Conservation (phyloP, 2,888 invertebrate species). For the Adineta ricciae region DNA sequence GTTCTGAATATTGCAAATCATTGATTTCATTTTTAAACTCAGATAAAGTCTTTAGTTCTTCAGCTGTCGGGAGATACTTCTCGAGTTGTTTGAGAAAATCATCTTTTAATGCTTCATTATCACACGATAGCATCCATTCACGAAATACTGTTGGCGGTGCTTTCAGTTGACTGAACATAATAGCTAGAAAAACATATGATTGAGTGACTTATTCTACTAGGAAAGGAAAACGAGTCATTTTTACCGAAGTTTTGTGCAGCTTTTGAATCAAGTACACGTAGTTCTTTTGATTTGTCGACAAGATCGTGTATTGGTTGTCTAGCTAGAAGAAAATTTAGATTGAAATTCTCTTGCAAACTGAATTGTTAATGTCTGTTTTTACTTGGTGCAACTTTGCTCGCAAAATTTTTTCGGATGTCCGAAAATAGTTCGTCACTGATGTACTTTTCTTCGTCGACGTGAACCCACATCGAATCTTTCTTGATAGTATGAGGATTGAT, state of each 20-base stretch:
- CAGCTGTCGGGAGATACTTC: neutral
- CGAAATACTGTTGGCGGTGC: neutral
- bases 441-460: neutral
- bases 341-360: no score
- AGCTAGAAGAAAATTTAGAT: no score
- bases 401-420: neutral
- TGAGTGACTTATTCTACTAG: no score
- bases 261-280: conserved; percentile 81
- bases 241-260: conserved; percentile 73
- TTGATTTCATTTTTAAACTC: neutral
- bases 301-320: neutral
- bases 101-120: conserved; percentile 6
- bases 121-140: neutral
- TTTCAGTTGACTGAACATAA: conserved; percentile 19
- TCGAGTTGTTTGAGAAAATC: conserved; percentile 2
- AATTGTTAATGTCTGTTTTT: no score
- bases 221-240: no score
- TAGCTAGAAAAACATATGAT: neutral
- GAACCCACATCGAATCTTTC: neutral
- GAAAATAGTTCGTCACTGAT: neutral
- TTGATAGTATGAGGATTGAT: neutral
- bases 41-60: neutral
- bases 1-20: conserved; percentile 15
- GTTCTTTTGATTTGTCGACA: conserved; percentile 71
- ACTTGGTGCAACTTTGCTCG: neutral